Evolutionary conservation across 2,888 invertebrate genomes (phyloP).

Genomic region (Cryptosula pallasiana): DNA sequence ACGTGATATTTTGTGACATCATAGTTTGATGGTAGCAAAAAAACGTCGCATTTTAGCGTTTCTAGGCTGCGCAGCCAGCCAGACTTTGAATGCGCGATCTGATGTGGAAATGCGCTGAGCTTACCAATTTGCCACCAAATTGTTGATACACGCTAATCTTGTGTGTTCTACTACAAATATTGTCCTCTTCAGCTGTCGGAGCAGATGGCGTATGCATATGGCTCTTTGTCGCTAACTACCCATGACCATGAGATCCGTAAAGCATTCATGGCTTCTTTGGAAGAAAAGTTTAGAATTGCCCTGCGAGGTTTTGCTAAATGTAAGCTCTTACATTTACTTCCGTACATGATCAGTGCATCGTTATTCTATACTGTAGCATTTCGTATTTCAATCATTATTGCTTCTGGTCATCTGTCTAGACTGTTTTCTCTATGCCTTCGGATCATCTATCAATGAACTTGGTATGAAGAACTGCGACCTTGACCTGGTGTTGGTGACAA

Average conservation of each 20-base stretch:
- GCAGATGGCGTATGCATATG: background rate
- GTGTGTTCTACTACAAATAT: no score
- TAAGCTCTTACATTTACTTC: background rate
- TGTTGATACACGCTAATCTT: no score
- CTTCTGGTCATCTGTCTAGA: background rate
- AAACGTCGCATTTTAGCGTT: no score
- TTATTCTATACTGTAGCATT: no score
- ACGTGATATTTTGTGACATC: no score
- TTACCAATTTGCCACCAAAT: no score
- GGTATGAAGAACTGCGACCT: conserved; percentile 21
- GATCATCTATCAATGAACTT: background rate
- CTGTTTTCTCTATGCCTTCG: conserved; percentile 4
- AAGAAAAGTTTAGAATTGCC: background rate
- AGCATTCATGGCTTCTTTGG: background rate
- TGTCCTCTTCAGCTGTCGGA: background rate
- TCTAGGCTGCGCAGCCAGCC: no score
- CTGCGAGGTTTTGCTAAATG: background rate
- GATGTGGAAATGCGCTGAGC: no score
- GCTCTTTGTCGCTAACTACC: background rate
- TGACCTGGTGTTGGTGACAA: background rate
- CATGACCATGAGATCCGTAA: background rate
- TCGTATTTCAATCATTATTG: no score
- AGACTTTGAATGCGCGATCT: no score
- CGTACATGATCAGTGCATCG: no score
- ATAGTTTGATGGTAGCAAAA: no score